Evolutionary conservation across 37 sponge, comb jelly and placozoan genomes (phyloP), one percentile per base, ranked within the genome.

Genomic region (Aplysina aerophoba): DNA sequence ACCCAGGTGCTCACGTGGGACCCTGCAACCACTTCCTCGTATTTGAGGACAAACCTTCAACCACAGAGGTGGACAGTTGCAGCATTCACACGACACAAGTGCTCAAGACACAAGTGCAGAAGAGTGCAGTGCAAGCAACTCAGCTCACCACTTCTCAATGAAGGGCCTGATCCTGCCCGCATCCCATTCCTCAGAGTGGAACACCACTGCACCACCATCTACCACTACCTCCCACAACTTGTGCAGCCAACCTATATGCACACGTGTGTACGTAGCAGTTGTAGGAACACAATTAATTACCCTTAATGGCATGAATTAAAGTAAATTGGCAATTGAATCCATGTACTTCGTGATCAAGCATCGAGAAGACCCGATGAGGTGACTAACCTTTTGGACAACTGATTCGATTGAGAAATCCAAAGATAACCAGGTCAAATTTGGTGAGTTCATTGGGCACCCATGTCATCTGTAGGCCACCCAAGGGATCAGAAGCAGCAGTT

Each of bases 381-480:
- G 20, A 82, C 85, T 24, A 15, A 88, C 89, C 90, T 83, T 68
- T 84, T 14, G 92, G 93, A 41, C 85, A 81, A 50, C 39, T 74
- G 31, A 91, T 75, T n/a, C 90, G 37, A 55, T 95, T 90, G 27
- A 95, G 68, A 62, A 85, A 88, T 58, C 89, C 85, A 13, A 92
- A 72, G 79, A 95, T 55, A 12, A 86, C 86, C 30, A 95, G 20
- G 50, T 92, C 87, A 63, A 58, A 81, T 30, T 59, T 78, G 19
- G 79, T 81, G 37, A 91, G 79, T 73, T 95, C 95, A 89, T 92
- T 91, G 34, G 95, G 93, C 0, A 92, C 30, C 95, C 95, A 95
- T 1, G 93, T 87, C 80, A 95, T 15, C 95, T 95, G 69, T 14
- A 86, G 22, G 13, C 0, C 22, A 66, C 33, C 25, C 63, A 38